Evolutionary conservation across 2,797 vertebrate genomes (phyloP).

Genomic region (Gephyroberyx darwinii): DNA sequence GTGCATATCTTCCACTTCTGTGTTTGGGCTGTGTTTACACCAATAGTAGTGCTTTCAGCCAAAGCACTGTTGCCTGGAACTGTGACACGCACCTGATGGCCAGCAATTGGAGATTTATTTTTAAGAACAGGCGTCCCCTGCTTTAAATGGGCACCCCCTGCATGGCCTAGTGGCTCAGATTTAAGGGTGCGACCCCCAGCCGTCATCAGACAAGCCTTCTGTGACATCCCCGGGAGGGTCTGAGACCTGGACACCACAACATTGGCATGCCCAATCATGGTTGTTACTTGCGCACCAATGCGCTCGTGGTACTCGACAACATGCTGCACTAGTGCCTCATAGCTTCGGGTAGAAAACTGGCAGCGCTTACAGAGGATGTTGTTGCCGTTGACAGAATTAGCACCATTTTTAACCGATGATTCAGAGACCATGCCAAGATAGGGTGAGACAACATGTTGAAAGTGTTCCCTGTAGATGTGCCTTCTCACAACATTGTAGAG

Average conservation of each 20-base stretch:
- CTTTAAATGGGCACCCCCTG: conserved; percentile 91
- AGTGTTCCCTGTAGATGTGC: conserved; percentile 99
- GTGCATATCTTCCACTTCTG: conserved; percentile 99
- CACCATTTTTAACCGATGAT: conserved; percentile 85
- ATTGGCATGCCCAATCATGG: conserved; percentile 97
- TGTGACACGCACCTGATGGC: conserved; percentile 81
- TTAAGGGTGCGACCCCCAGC: conserved; percentile 82
- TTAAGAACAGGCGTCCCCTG: conserved; percentile 85
- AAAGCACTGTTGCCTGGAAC: conserved; percentile 80
- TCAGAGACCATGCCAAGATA: conserved; percentile 92
- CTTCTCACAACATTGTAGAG: conserved; percentile 97
- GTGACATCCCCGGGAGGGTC: conserved; percentile 80
- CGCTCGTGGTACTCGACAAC: conserved; percentile 97
- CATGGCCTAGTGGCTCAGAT: conserved; percentile 85
- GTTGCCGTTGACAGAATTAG: conserved; percentile 83
- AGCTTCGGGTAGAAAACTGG: conserved; percentile 95
- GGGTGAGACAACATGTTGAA: conserved; percentile 94
- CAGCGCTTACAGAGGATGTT: conserved; percentile 97
- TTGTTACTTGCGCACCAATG: conserved; percentile 96
- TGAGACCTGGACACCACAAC: conserved; percentile 88
- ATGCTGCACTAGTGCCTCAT: conserved; percentile 96
- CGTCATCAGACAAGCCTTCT: conserved; percentile 83
- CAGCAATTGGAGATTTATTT: conserved; percentile 71
- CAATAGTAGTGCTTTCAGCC: conserved; percentile 72
- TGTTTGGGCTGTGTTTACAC: conserved; percentile 87